Base-by-base conservation (phyloP, 1,140 invertebrate species). In the Micrasema minimum region DNA sequence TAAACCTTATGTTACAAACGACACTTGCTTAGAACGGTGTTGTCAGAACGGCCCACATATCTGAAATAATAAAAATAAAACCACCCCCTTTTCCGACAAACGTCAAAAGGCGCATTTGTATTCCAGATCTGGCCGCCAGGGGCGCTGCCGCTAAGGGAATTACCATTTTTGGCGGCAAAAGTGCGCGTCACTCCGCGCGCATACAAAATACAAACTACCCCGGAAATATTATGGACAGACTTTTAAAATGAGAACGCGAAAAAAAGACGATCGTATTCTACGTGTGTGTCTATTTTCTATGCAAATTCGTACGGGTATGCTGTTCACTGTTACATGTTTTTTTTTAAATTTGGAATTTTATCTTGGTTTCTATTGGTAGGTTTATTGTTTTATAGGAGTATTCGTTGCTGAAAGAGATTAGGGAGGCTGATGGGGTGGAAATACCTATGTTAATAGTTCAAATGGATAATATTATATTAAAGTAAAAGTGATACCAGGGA, bases 21-120 rank as follows among this genome's bases (percentile, higher is more conserved):
- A 31, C 26, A 31, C 7, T 31, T 31, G 26, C 26, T 31, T 31
- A 31, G 26, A 31, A 31, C 26, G 26, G 46, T 16, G 20, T 48
- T 11, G 50, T 22, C 50, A 53, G 50, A 26, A n/a, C 50, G 9
- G 50, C n/a, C 35, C 37, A 43, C 18, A 38, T 43, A 43, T 38
- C 37, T 41, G 16, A 18, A 59, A 22, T 38, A 16, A 59, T 14
- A 41, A 14, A 59, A 59, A 14, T 10, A 59, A 59, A 50, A 10
- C 31, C 35, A 53, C 38, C 38, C 37, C 53, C 64, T 45, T 37
- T 51, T 67, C 59, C 64, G 59, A 55, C 59, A 69, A 66, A 74
- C 51, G 72, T 74, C 72, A 70, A 69, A 71, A 67, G 72, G 72
- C 69, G 23, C 72, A 74, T 74, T 74, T 74, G 72, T 74, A 74